phyloP scores from a whole-genome alignment of 2,888 invertebrate species.

The Antitype chi region DNA sequence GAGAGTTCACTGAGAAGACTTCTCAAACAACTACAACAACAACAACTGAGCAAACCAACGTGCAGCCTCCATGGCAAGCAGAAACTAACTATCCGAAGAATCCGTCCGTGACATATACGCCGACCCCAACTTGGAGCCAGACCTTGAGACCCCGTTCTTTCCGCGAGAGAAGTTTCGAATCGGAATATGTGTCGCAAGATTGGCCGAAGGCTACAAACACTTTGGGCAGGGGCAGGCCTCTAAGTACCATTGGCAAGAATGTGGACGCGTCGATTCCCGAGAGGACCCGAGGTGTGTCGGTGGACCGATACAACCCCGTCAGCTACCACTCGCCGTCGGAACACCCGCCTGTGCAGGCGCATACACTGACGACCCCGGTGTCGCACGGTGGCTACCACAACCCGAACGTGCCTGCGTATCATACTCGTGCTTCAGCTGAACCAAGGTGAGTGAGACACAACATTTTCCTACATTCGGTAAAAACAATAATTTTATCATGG shows the following conservation, averaged over 20 bases:
- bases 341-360: slow-evolving; percentile 87
- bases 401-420: slow-evolving; percentile 88
- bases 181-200: slow-evolving; percentile 85
- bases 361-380: slow-evolving; percentile 85
- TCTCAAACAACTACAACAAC: slow-evolving; percentile 79
- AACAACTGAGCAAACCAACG: slow-evolving; percentile 76
- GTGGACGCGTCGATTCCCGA: slow-evolving; percentile 77
- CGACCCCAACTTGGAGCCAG: slow-evolving; percentile 88
- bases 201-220: slow-evolving; percentile 83
- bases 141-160: slow-evolving; percentile 86
- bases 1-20: slow-evolving; percentile 87
- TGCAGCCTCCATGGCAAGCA: slow-evolving; percentile 86
- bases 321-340: slow-evolving; percentile 85
- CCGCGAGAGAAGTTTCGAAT: slow-evolving; percentile 87
- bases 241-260: slow-evolving; percentile 80
- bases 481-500: neutral
- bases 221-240: slow-evolving; percentile 84
- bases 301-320: slow-evolving; percentile 86
- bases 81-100: slow-evolving; percentile 80
- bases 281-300: slow-evolving; percentile 85
- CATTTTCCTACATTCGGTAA: neutral
- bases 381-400: slow-evolving; percentile 84
- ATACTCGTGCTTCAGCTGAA: slow-evolving; percentile 87
- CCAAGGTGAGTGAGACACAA: slow-evolving; percentile 76
- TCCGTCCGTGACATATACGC: slow-evolving; percentile 76